Evolutionary conservation across 2,888 invertebrate species (phyloP).

Genomic region (Clistopyga incitator): DNA sequence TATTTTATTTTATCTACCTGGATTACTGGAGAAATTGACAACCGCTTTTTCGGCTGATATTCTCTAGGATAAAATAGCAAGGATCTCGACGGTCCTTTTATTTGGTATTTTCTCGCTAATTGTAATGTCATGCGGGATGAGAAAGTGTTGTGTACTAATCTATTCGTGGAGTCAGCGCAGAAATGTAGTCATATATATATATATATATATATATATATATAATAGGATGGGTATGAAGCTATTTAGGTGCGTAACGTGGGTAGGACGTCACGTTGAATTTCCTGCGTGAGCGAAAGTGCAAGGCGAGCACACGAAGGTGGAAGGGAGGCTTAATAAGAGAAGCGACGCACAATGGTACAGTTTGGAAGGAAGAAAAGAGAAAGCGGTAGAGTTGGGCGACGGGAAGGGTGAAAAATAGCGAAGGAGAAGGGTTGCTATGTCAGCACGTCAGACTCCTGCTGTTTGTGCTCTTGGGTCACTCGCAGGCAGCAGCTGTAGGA

Average conservation of each 20-base stretch:
- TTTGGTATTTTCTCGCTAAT: background rate
- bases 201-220: background rate
- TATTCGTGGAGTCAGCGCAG: background rate
- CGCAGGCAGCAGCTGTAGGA: conserved; percentile 25
- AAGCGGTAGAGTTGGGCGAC: conserved; percentile 55
- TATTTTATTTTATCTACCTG: too few relatives aligned
- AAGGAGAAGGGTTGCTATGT: conserved; percentile 35
- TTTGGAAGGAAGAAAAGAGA: conserved; percentile 18
- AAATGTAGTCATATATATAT: background rate
- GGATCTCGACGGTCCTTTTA: background rate
- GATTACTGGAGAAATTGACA: too few relatives aligned
- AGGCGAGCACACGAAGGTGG: conserved; percentile 7
- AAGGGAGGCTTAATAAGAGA: conserved; percentile 34
- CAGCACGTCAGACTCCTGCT: conserved; percentile 50
- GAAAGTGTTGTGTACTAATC: conserved; percentile 6
- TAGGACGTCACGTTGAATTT: conserved; percentile 49
- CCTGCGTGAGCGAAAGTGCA: conserved; percentile 42
- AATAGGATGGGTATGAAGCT: conserved; percentile 11
- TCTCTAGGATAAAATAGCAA: background rate
- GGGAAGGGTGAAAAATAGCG: conserved; percentile 37
- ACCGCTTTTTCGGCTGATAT: too few relatives aligned
- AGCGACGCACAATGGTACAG: conserved; percentile 4
- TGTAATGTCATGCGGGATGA: conserved; percentile 4
- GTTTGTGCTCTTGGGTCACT: conserved; percentile 55
- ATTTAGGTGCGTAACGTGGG: conserved; percentile 46